These are phyloP conservation scores for Sebastes trivittatus DNA, from an alignment of 2,797 vertebrate genomes.

Conservation along the genomic window DNA sequence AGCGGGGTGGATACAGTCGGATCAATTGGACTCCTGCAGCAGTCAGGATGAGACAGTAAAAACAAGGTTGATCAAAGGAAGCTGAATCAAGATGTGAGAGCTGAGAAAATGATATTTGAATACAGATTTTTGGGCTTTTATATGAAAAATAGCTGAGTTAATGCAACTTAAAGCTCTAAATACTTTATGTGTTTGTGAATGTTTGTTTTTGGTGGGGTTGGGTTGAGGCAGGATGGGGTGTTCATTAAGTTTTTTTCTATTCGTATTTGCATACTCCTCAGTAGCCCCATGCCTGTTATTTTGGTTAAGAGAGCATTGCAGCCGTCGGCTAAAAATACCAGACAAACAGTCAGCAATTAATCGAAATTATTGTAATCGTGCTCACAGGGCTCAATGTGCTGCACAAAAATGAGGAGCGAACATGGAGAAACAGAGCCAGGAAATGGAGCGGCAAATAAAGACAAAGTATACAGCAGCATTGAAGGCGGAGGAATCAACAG, in stretches of 20 bases:
- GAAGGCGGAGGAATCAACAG: slow-evolving; percentile 9
- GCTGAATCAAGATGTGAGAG: slow-evolving; percentile 1
- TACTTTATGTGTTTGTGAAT: slow-evolving; percentile 1
- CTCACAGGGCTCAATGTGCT: slow-evolving; percentile 29
- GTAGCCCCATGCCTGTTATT: slow-evolving; percentile 14
- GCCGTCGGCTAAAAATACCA: slow-evolving; percentile 32
- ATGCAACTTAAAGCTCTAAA: neutral
- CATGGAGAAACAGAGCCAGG: neutral
- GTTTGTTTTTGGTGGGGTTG: neutral
- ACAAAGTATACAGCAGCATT: slow-evolving; percentile 6
- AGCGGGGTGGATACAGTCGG: neutral
- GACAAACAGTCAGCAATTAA: slow-evolving; percentile 39
- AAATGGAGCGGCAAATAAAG: slow-evolving; percentile 37
- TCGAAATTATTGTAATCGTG: slow-evolving; percentile 42
- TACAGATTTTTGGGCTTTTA: neutral
- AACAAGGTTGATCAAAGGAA: slow-evolving; percentile 32
- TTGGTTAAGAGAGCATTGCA: slow-evolving; percentile 25
- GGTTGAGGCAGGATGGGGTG: neutral
- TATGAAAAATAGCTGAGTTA: neutral
- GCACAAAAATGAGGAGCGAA: slow-evolving; percentile 7
- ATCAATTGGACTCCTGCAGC: slow-evolving; percentile 17
- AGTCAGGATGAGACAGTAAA: slow-evolving; percentile 8
- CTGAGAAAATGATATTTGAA: neutral
- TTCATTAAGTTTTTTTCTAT: slow-evolving; percentile 19
- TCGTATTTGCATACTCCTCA: slow-evolving; percentile 18